These are phyloP conservation scores for Corythoichthys haematopterus DNA, from an alignment of 2,113 vertebrate genomes.

Conservation along the genomic window DNA sequence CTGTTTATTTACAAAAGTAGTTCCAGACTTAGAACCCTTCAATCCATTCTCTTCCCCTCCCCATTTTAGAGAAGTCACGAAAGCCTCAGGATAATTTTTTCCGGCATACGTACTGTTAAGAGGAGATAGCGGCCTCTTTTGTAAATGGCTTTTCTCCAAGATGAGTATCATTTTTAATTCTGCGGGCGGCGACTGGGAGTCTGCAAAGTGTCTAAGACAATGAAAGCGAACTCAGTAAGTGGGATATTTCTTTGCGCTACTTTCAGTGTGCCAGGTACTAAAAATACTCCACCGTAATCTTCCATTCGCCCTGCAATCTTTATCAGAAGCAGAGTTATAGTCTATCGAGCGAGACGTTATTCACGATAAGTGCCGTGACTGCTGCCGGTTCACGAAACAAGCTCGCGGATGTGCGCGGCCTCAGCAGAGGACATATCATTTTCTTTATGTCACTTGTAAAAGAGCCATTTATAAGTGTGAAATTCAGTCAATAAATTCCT, in stretches of 20 bases:
- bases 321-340: constrained; percentile 25
- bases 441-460: constrained; percentile 69
- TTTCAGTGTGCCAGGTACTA: constrained; percentile 5
- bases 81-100: constrained; percentile 29
- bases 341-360: constrained; percentile 30
- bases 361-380: constrained; percentile 25
- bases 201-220: constrained; percentile 18
- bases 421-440: constrained; percentile 51
- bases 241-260: neutral
- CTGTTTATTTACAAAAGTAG: neutral
- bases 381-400: constrained; percentile 24
- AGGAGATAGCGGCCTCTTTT: constrained; percentile 37
- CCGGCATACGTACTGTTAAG: constrained; percentile 41
- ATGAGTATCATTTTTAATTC: constrained; percentile 32
- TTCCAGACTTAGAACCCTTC: neutral
- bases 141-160: constrained; percentile 35
- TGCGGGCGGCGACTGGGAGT: neutral
- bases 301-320: constrained; percentile 2
- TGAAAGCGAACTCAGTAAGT: constrained; percentile 10
- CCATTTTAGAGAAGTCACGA: constrained; percentile 24
- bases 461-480: constrained; percentile 69
- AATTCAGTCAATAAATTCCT: constrained; percentile 70
- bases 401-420: constrained; percentile 45
- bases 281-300: constrained; percentile 9
- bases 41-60: neutral